phyloP scores from a whole-genome alignment of 2,797 vertebrate genomes.

The Danionella dracula region DNA sequence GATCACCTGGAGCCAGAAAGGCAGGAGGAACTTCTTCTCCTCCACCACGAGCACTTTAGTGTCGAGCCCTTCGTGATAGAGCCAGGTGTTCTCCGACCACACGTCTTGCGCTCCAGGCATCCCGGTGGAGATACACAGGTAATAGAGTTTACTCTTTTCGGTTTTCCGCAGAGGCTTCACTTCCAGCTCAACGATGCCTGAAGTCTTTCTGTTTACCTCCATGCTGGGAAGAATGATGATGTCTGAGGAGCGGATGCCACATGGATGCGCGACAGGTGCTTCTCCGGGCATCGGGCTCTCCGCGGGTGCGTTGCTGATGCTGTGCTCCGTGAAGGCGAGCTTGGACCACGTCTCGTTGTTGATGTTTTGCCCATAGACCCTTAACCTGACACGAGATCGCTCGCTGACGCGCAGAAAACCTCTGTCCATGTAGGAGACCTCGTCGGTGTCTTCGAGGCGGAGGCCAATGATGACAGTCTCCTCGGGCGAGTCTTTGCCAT shows the following conservation, averaged over 20 bases:
- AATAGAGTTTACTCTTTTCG: constrained; percentile 80
- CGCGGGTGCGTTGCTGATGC: constrained; percentile 32
- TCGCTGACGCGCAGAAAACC: constrained; percentile 77
- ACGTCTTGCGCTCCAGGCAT: constrained; percentile 54
- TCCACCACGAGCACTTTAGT: constrained; percentile 83
- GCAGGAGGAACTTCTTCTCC: constrained; percentile 82
- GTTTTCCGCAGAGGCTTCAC: constrained; percentile 82
- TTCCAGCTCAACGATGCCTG: constrained; percentile 77
- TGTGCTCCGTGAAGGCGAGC: constrained; percentile 77
- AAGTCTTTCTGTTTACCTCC: constrained; percentile 72
- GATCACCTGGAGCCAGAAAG: constrained; percentile 85
- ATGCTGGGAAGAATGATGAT: constrained; percentile 75
- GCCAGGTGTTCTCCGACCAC: constrained; percentile 76
- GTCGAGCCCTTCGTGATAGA: constrained; percentile 81
- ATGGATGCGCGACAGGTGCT: constrained; percentile 64
- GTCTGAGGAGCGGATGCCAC: constrained; percentile 80
- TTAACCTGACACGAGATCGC: constrained; percentile 73
- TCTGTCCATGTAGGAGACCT: constrained; percentile 75
- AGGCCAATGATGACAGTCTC: constrained; percentile 78
- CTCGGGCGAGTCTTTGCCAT: constrained; percentile 54
- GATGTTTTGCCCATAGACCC: constrained; percentile 80
- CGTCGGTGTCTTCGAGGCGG: constrained; percentile 76
- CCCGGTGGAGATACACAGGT: constrained; percentile 74
- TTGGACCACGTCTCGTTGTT: constrained; percentile 81
- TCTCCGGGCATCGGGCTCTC: constrained; percentile 49